Percentiles rank a stretch among this genome's conserved stretches.
Evolutionary conservation across 1,140 invertebrate species (phyloP).

Genomic region (Melanaphis sacchari): DNA sequence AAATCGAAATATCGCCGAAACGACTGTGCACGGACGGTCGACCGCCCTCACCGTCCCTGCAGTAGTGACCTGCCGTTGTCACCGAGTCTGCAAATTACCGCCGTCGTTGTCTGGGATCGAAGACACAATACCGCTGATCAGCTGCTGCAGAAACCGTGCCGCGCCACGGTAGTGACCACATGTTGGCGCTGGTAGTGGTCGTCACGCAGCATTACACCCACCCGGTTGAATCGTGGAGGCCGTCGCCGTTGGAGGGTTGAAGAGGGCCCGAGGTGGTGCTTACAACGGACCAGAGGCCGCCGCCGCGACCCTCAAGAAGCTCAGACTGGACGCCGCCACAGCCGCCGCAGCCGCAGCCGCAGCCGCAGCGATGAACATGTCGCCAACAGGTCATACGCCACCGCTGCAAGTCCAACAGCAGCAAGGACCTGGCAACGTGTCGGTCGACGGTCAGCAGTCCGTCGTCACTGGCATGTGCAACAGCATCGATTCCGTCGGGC

Average conservation of each 20-base stretch:
- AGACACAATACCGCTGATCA: background rate
- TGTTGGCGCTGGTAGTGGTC: conserved; percentile 50
- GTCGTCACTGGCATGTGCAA: conserved; percentile 43
- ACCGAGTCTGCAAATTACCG: background rate
- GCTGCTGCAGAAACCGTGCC: background rate
- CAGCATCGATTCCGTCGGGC: conserved; percentile 45
- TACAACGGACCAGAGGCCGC: conserved; percentile 57
- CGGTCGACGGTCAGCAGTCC: conserved; percentile 12
- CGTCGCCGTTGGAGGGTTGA: conserved; percentile 57
- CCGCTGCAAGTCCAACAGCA: conserved; percentile 31
- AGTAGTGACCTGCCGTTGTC: background rate
- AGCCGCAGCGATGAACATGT: conserved; percentile 49
- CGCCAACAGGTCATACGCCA: conserved; percentile 40
- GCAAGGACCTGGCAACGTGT: background rate
- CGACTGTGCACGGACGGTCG: background rate
- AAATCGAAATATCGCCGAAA: background rate
- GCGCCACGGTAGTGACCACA: conserved; percentile 32
- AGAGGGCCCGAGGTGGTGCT: conserved; percentile 55
- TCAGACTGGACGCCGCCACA: conserved; percentile 52
- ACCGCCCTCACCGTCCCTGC: background rate
- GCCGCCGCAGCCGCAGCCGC: conserved; percentile 38
- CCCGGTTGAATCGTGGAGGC: conserved; percentile 56
- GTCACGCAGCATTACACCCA: conserved; percentile 56
- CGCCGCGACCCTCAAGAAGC: conserved; percentile 53
- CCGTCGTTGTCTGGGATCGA: too few species aligned